A percentile compares a stretch with the other conserved stretches of the same genome.
phyloP scores from a whole-genome alignment of 2,113 vertebrate species.

The Leptobrachium ailaonicum region DNA sequence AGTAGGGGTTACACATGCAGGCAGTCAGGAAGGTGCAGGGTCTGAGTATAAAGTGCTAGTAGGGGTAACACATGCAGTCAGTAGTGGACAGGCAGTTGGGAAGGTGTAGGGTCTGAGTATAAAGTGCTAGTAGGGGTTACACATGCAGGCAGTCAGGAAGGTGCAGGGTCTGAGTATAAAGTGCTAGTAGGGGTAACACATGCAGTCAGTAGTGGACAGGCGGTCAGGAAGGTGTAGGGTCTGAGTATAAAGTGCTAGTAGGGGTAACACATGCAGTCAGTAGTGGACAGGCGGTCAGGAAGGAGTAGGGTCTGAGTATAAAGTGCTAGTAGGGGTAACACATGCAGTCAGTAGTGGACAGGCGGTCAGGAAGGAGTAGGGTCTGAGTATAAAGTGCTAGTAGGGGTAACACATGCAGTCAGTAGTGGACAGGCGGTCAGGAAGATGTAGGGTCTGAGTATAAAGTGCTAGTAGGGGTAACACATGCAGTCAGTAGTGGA shows the following conservation, averaged over 20 bases:
- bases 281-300: slow-evolving; percentile 1
- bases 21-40: neutral
- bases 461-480: too few species aligned
- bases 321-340: neutral
- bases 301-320: too few species aligned
- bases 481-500: too few species aligned
- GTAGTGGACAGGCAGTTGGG: neutral
- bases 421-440: slow-evolving; percentile 5
- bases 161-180: too few species aligned
- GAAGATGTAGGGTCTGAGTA: neutral
- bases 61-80: slow-evolving; percentile 9
- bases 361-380: neutral
- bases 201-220: neutral
- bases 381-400: too few species aligned
- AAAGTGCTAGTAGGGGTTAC: too few species aligned
- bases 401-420: neutral
- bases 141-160: too few species aligned
- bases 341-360: neutral
- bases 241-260: too few species aligned
- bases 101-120: too few species aligned
- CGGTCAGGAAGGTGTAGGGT: neutral
- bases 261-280: neutral
- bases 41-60: neutral
- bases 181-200: too few species aligned
- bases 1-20: neutral